Evolutionary conservation across 2,888 invertebrate genomes (phyloP).

Genomic region (Chrysolina haemoptera): DNA sequence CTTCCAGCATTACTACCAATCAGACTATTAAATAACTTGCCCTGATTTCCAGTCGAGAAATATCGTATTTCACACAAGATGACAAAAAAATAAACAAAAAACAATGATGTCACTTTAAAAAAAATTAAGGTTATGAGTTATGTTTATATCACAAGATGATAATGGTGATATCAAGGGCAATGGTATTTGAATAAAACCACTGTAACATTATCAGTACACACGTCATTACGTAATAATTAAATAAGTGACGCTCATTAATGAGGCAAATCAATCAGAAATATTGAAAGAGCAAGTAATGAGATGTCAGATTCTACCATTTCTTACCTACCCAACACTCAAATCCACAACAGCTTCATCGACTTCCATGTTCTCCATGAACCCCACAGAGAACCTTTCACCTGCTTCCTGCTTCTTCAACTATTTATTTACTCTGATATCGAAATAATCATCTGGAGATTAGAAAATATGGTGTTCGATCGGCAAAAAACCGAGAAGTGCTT

Average conservation of each 20-base stretch:
- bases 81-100: no score
- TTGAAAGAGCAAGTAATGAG: neutral
- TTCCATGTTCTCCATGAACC: slow-evolving; percentile 78
- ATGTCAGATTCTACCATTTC: neutral
- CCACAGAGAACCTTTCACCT: slow-evolving; percentile 33
- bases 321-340: slow-evolving; percentile 84
- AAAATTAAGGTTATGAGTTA: slow-evolving; percentile 15
- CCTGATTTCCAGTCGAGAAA: no score
- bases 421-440: slow-evolving; percentile 18
- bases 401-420: slow-evolving; percentile 14
- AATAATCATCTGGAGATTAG: slow-evolving; percentile 12
- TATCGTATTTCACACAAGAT: no score
- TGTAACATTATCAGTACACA: neutral
- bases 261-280: neutral
- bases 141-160: slow-evolving; percentile 11
- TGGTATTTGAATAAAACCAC: neutral
- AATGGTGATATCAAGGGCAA: neutral
- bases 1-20: no score
- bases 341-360: slow-evolving; percentile 92
- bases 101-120: neutral
- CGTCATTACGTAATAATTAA: slow-evolving; percentile 3
- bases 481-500: neutral
- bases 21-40: no score
- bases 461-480: neutral
- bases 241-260: neutral